phyloP scores from a whole-genome alignment of 2,888 invertebrate species.

The Luffia ferchaultella region DNA sequence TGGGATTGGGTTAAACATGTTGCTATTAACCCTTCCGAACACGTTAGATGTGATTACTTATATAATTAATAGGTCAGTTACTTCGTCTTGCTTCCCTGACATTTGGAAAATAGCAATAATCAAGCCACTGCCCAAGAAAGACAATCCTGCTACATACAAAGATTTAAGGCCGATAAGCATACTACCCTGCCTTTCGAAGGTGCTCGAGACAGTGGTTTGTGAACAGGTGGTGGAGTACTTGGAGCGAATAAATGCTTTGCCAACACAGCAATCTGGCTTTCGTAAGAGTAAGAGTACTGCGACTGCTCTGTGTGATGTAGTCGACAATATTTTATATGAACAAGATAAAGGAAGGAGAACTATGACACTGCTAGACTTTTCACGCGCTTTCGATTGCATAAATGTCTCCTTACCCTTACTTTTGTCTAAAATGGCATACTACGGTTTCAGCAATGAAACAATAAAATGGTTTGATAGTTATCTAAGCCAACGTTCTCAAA shows the following conservation, averaged over 20 bases:
- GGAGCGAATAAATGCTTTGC: constrained; percentile 16
- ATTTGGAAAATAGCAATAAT: constrained; percentile 20
- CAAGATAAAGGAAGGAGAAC: constrained; percentile 17
- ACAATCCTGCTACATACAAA: constrained; percentile 7
- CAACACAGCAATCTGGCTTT: constrained; percentile 20
- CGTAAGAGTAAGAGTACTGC: constrained; percentile 17
- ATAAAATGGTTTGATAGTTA: constrained; percentile 7
- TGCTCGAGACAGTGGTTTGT: constrained; percentile 14
- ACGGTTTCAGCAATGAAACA: constrained; percentile 7
- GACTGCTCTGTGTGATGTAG: constrained; percentile 19
- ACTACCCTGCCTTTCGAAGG: constrained; percentile 15
- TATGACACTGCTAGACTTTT: constrained; percentile 20
- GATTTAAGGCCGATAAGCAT: constrained; percentile 21
- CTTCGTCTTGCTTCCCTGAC: constrained; percentile 12
- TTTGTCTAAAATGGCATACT: constrained; percentile 12
- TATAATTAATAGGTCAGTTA: constrained; percentile 11
- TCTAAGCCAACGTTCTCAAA: background rate
- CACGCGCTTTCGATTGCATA: constrained; percentile 23
- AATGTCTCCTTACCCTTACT: constrained; percentile 14
- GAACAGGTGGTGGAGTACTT: constrained; percentile 17
- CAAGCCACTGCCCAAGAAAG: constrained; percentile 17
- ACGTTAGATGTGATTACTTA: constrained; percentile 8
- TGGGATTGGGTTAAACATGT: constrained; percentile 10
- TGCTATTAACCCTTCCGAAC: constrained; percentile 7
- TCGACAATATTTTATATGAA: constrained; percentile 17